Percentiles rank a stretch among this genome's conserved stretches.
These are phyloP conservation scores for Hippocampus guttulatus DNA, from an alignment of 2,113 vertebrate genomes.

Conservation along the genomic window DNA sequence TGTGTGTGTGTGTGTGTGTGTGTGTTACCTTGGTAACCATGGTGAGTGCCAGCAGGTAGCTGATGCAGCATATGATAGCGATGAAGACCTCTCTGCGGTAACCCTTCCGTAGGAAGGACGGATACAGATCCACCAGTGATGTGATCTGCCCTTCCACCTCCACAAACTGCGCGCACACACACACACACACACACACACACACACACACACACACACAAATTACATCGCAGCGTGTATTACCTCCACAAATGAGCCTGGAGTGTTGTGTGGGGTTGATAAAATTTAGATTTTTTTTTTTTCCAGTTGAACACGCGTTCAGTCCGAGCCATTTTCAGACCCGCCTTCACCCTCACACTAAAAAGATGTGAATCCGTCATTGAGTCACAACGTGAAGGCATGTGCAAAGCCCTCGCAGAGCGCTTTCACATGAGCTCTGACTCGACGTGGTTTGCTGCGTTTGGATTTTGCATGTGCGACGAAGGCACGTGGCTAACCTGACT, in stretches of 20 bases:
- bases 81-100: slow-evolving; percentile 99
- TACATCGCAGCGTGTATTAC: neutral
- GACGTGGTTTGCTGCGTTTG: neutral
- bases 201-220: neutral
- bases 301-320: no score
- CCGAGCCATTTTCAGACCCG: no score
- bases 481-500: slow-evolving; percentile 83
- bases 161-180: slow-evolving; percentile 82
- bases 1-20: neutral
- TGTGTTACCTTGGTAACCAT: slow-evolving; percentile 93
- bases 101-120: slow-evolving; percentile 99
- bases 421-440: neutral
- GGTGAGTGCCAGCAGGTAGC: slow-evolving; percentile 96
- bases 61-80: slow-evolving; percentile 91
- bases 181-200: slow-evolving; percentile 2
- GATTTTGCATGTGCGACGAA: neutral
- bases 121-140: slow-evolving; percentile 99
- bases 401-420: neutral
- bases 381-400: neutral
- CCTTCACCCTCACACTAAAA: no score
- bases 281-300: no score
- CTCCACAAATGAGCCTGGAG: neutral
- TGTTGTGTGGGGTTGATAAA: no score
- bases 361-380: no score
- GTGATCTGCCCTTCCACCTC: slow-evolving; percentile 99